Percentiles rank a stretch among this genome's conserved stretches.
Evolutionary conservation across 2,797 vertebrate genomes (phyloP).

Genomic region (Fratercula arctica): DNA sequence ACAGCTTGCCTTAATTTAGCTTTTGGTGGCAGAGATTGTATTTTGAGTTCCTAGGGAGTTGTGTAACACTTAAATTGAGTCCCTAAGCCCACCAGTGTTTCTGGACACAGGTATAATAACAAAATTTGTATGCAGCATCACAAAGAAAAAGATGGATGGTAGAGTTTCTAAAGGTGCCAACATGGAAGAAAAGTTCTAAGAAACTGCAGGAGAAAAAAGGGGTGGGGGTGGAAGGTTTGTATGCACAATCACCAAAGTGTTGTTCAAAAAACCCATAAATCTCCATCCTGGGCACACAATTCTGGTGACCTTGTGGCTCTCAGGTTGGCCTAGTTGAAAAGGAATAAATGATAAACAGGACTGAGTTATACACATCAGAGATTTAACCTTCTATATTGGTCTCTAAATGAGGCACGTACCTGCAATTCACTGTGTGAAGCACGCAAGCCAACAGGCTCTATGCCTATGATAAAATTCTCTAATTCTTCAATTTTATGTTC

Average conservation of each 20-base stretch:
- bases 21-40: background rate
- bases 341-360: background rate
- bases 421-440: background rate
- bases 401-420: background rate
- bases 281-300: background rate
- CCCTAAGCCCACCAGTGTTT: background rate
- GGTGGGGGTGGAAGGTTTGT: no score
- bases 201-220: background rate
- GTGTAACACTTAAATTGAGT: background rate
- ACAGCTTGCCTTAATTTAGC: background rate
- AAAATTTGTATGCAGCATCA: background rate
- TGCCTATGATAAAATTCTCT: background rate
- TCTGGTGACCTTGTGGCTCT: background rate
- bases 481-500: background rate
- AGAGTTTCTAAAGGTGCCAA: background rate
- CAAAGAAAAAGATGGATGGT: background rate
- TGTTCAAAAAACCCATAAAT: background rate
- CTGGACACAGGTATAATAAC: background rate
- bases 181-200: background rate
- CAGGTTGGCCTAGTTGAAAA: background rate
- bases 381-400: background rate
- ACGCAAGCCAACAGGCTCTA: background rate
- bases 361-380: background rate
- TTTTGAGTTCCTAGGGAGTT: background rate
- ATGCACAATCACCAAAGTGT: fast-evolving